Conservation (phyloP, 2,888 invertebrate genomes). For the Pantelozetes paolii region DNA sequence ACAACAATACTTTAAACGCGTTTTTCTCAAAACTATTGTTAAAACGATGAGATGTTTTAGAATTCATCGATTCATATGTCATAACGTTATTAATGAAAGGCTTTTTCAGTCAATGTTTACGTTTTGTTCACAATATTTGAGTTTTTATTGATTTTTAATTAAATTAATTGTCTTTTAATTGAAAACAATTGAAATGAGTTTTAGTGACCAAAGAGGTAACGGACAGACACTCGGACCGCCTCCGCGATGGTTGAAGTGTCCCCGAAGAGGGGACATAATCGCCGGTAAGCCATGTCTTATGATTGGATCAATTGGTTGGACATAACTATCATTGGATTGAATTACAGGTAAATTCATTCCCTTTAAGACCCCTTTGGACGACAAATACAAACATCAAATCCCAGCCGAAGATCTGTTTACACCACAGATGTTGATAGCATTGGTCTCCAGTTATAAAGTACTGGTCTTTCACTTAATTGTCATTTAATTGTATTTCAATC, state of each 20-base stretch:
- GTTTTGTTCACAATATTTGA: too few species aligned
- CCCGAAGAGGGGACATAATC: constrained; percentile 71
- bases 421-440: constrained; percentile 78
- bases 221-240: constrained; percentile 14
- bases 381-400: constrained; percentile 75
- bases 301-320: not conserved
- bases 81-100: too few species aligned
- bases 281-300: constrained; percentile 46
- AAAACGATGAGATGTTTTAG: too few species aligned
- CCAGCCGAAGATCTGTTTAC: constrained; percentile 76
- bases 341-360: constrained; percentile 74
- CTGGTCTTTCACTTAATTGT: constrained; percentile 49
- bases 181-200: not conserved
- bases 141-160: too few species aligned
- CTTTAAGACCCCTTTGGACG: constrained; percentile 86
- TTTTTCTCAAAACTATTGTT: too few species aligned
- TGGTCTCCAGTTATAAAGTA: constrained; percentile 73
- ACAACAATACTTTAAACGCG: too few species aligned
- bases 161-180: too few species aligned
- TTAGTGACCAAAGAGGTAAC: not conserved
- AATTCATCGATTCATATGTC: too few species aligned
- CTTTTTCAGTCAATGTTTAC: too few species aligned
- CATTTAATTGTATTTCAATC: constrained; percentile 2
- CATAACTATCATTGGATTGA: not conserved
- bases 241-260: constrained; percentile 78